phyloP scores from a whole-genome alignment of 1,140 invertebrate genomes.

The Zaprionus ghesquierei region DNA sequence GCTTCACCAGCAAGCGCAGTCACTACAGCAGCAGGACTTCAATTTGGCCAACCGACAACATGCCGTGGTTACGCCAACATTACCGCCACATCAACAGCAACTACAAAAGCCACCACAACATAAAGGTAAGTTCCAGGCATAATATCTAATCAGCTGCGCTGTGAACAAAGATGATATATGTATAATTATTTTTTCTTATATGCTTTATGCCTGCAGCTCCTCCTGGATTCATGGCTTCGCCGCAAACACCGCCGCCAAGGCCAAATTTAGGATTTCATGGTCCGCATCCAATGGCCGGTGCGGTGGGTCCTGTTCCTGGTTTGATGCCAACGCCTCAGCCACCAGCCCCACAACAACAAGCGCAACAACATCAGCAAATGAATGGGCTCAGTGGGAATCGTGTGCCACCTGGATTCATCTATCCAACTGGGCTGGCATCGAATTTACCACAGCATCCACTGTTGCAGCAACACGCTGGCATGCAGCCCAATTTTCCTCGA shows the following conservation, averaged over 20 bases:
- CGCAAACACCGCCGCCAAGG: slow-evolving; percentile 66
- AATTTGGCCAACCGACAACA: slow-evolving; percentile 58
- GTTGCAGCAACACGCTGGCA: slow-evolving; percentile 64
- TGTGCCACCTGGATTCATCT: slow-evolving; percentile 68
- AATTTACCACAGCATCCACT: slow-evolving; percentile 63
- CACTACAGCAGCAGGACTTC: slow-evolving; percentile 47
- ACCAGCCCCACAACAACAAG: slow-evolving; percentile 39
- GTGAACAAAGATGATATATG: too few relatives aligned
- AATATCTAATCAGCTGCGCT: neutral
- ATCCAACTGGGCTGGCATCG: slow-evolving; percentile 50
- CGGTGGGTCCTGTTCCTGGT: slow-evolving; percentile 59
- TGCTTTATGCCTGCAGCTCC: slow-evolving; percentile 42
- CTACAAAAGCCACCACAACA: slow-evolving; percentile 52
- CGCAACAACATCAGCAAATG: slow-evolving; percentile 45
- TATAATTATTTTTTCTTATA: neutral
- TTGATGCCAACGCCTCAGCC: slow-evolving; percentile 60
- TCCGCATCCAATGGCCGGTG: slow-evolving; percentile 61
- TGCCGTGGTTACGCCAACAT: slow-evolving; percentile 50
- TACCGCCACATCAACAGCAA: slow-evolving; percentile 44
- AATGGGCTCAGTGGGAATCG: slow-evolving; percentile 61
- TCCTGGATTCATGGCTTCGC: slow-evolving; percentile 61
- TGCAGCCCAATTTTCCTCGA: slow-evolving; percentile 72
- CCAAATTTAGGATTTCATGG: slow-evolving; percentile 62
- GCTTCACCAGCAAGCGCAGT: slow-evolving; percentile 13
- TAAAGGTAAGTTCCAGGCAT: slow-evolving; percentile 42